Conservation (phyloP, 2,113 vertebrate genomes). For the Mesocricetus auratus region DNA sequence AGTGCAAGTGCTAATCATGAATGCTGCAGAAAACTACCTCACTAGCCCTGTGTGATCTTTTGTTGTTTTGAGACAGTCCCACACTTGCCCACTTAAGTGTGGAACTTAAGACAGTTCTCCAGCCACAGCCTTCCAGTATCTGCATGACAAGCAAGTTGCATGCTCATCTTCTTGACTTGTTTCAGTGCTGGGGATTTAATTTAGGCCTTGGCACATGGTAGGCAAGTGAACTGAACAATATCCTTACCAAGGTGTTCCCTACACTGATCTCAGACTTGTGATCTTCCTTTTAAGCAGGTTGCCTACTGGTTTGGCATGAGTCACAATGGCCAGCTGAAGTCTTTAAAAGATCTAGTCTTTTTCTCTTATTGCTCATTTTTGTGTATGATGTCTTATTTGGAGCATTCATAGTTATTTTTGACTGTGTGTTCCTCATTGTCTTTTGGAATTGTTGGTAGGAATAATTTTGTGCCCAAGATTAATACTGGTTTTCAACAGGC, state of each 20-base stretch:
- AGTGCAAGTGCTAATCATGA: background rate
- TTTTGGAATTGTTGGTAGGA: conserved; percentile 26
- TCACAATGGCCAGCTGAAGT: background rate
- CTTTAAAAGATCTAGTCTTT: conserved; percentile 25
- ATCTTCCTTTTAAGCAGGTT: background rate
- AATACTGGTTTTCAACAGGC: background rate
- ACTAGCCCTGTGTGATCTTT: background rate
- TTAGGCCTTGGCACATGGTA: background rate
- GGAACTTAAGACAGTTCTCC: background rate
- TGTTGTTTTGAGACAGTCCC: background rate
- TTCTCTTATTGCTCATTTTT: conserved; percentile 20
- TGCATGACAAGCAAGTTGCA: no score
- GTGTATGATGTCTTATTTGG: background rate
- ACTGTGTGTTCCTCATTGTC: background rate
- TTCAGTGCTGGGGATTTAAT: background rate
- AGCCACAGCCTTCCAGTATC: background rate
- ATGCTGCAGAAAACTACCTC: background rate
- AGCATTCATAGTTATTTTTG: conserved; percentile 7
- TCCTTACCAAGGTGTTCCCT: background rate
- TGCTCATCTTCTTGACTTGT: background rate
- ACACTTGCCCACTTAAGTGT: no score
- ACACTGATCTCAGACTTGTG: background rate
- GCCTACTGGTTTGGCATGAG: background rate
- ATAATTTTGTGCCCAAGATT: background rate
- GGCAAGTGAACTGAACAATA: background rate